Base-by-base conservation (phyloP, 2,113 vertebrate genomes). In the Apus apus region DNA sequence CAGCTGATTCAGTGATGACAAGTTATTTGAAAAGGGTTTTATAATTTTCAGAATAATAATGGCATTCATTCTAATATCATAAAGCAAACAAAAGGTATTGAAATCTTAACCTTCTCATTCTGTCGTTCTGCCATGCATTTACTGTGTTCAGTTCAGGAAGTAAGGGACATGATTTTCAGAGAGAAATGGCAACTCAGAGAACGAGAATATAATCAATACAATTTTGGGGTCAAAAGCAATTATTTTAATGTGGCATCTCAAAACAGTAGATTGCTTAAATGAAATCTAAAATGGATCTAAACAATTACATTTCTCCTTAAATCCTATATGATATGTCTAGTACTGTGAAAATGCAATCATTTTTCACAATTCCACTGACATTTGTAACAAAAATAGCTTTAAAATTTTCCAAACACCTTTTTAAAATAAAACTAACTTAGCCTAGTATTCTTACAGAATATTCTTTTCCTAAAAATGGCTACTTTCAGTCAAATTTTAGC, bases 51-150 rank as follows among this genome's bases (percentile, higher is more conserved):
- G 82, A 48, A 82, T 83, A 93, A 92, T 96, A 89, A 95, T 86
- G 22, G 15, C 54, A 77, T 83, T 89, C 29, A 61, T 84, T 95
- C 76, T 87, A 71, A 70, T 75, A 89, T 70, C 50, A 79, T 68
- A 91, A 80, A 85, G 36, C 62, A 90, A 88, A 88, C 79, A 94
- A 83, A 90, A 70, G 13, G 8, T 62, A 83, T 56, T 95, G 64
- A 91, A 92, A 76, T 87, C 36, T 78, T 89, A 96, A 93, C 87
- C 77, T 95, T 94, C 96, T 90, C 36, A 46, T 74, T 94, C 56
- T 87, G 27, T 75, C 30, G 54, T 91, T 43, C 45, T 87, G 54
- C 17, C 15, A 76, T 0, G 0, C n/a, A 67, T 87, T n/a, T 61
- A 48, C 74, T 77, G 7, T n/a, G 11, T 72, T 87, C 5, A 22